Conservation (phyloP, 2,797 vertebrate species). For the Halcyon badia region DNA sequence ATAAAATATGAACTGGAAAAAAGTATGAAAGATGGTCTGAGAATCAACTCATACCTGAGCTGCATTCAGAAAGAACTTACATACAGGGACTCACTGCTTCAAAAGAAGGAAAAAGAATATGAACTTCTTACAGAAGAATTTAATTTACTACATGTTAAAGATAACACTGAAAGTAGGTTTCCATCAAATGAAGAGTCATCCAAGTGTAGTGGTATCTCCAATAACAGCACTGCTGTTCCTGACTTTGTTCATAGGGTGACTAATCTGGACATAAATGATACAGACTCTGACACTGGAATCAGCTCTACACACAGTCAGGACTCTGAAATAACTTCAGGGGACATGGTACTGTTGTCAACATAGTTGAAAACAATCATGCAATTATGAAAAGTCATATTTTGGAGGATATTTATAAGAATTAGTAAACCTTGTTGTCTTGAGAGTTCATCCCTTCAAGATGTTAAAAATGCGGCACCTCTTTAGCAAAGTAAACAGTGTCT, state of each 20-base stretch:
- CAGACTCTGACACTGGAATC: conserved; percentile 98
- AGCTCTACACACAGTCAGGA: conserved; percentile 98
- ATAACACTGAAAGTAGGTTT: conserved; percentile 64
- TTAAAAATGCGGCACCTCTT: neutral
- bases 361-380: neutral
- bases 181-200: conserved; percentile 67
- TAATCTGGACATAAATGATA: conserved; percentile 87
- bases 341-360: conserved; percentile 78
- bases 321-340: conserved; percentile 88
- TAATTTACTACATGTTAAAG: conserved; percentile 80
- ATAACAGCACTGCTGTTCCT: conserved; percentile 4
- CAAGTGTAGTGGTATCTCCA: conserved; percentile 62
- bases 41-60: conserved; percentile 85
- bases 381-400: neutral
- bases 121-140: conserved; percentile 90
- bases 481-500: neutral
- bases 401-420: conserved; percentile 9
- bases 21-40: conserved; percentile 87
- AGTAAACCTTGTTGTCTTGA: neutral
- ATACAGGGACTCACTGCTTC: conserved; percentile 82
- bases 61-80: conserved; percentile 90
- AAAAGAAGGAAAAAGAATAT: conserved; percentile 90
- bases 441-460: neutral
- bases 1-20: conserved; percentile 85
- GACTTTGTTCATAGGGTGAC: conserved; percentile 82